phyloP scores from a whole-genome alignment of 1,140 invertebrate species.

The Arion vulgaris region DNA sequence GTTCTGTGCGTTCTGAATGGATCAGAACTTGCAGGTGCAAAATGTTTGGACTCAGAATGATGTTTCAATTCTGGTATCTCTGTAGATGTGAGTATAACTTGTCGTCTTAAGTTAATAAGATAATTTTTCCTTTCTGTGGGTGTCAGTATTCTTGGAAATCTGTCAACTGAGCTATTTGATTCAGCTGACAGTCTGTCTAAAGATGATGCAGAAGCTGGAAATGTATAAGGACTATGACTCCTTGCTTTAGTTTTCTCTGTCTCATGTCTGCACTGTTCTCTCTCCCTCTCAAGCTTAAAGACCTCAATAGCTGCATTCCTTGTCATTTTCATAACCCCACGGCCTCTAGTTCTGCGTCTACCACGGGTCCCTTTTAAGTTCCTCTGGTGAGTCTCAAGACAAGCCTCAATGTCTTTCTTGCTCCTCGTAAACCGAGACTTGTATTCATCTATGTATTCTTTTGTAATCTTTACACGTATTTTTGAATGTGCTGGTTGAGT shows the following conservation, averaged over 20 bases:
- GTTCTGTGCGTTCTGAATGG: constrained; percentile 19
- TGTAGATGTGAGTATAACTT: constrained; percentile 52
- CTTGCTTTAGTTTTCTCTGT: constrained; percentile 21
- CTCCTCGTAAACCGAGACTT: constrained; percentile 51
- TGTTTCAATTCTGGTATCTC: no score
- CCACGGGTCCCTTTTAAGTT: constrained; percentile 46
- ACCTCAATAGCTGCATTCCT: constrained; percentile 60
- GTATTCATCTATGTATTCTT: constrained; percentile 54
- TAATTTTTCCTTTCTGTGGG: constrained; percentile 55
- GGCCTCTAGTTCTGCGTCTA: constrained; percentile 48
- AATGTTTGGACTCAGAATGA: no score
- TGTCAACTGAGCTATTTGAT: not conserved
- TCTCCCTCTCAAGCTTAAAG: constrained; percentile 60
- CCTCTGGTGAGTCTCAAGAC: constrained; percentile 51
- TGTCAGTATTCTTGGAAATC: constrained; percentile 43
- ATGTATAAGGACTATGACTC: constrained; percentile 5
- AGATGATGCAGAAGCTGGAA: constrained; percentile 33
- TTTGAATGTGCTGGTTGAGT: constrained; percentile 20
- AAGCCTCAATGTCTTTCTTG: constrained; percentile 52
- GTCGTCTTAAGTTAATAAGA: constrained; percentile 49
- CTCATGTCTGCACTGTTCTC: constrained; percentile 51
- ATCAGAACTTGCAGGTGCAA: not conserved
- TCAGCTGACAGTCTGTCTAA: constrained; percentile 12
- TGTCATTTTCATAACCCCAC: constrained; percentile 47
- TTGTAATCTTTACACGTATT: constrained; percentile 44